Percentiles rank a stretch among this genome's conserved stretches.
These are phyloP conservation scores for Perccottus glenii DNA, from an alignment of 2,113 vertebrate species.

Conservation along the genomic window DNA sequence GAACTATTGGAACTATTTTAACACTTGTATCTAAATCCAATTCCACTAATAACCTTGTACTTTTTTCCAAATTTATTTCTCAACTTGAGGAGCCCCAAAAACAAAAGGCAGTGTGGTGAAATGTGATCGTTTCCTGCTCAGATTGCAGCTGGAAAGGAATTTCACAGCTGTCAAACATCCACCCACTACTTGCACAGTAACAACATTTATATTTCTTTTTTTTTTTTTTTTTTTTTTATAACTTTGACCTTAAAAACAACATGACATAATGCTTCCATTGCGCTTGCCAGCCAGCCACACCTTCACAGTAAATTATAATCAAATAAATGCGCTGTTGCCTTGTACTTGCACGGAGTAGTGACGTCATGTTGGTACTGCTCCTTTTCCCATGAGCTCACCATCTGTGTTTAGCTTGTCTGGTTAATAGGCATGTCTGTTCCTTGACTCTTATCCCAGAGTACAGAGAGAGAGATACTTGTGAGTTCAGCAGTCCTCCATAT, in stretches of 20 bases:
- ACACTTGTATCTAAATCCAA: background rate
- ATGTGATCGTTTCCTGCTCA: background rate
- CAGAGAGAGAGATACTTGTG: constrained; percentile 10
- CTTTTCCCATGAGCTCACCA: constrained; percentile 52
- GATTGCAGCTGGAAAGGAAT: constrained; percentile 8
- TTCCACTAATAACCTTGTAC: background rate
- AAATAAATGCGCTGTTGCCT: background rate
- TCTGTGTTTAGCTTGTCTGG: constrained; percentile 30
- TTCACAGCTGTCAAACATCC: constrained; percentile 8
- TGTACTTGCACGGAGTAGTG: background rate
- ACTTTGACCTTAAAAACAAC: background rate
- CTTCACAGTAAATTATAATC: background rate
- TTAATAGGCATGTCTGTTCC: constrained; percentile 33
- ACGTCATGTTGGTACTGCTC: background rate
- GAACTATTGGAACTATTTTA: too few relatives aligned
- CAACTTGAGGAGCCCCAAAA: background rate
- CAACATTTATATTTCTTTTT: too few relatives aligned
- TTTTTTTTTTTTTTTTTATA: too few relatives aligned
- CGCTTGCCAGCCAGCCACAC: background rate
- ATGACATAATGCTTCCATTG: background rate
- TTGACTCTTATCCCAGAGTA: constrained; percentile 38
- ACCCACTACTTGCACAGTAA: background rate
- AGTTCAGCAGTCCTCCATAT: constrained; percentile 3
- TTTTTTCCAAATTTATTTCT: background rate
- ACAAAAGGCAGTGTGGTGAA: constrained; percentile 6